Evolutionary conservation across 2,888 invertebrate genomes (phyloP).

Genomic region (Tinea pellionella): DNA sequence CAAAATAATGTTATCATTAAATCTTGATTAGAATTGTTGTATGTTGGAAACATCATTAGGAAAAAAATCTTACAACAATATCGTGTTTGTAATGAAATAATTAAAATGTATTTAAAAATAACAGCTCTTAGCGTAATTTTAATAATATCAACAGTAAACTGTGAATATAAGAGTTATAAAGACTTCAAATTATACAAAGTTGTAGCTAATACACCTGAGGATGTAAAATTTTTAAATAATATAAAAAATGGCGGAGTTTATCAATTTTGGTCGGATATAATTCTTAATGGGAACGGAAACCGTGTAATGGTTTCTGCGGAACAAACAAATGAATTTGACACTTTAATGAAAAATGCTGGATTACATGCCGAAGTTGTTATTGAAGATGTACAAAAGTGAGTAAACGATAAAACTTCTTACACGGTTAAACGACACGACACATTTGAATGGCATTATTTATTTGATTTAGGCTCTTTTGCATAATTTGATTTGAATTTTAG

Average conservation of each 20-base stretch:
- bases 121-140: not conserved
- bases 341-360: not conserved
- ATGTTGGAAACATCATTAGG: not conserved
- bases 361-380: not conserved
- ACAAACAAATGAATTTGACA: not conserved
- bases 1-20: not conserved
- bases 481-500: not conserved
- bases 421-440: no score
- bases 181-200: conserved; percentile 10
- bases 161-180: conserved; percentile 8
- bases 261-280: conserved; percentile 11
- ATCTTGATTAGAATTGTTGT: not conserved
- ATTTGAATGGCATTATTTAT: no score
- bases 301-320: conserved; percentile 11
- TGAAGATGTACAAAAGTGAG: conserved; percentile 8
- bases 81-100: not conserved
- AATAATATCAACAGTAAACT: not conserved
- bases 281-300: not conserved
- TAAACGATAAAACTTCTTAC: no score
- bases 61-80: not conserved
- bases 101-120: not conserved
- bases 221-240: not conserved
- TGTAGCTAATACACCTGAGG: conserved; percentile 1
- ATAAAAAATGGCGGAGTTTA: not conserved
- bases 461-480: no score